Conservation (phyloP, 1,140 invertebrate genomes). For the Scaptomyza pallida region DNA sequence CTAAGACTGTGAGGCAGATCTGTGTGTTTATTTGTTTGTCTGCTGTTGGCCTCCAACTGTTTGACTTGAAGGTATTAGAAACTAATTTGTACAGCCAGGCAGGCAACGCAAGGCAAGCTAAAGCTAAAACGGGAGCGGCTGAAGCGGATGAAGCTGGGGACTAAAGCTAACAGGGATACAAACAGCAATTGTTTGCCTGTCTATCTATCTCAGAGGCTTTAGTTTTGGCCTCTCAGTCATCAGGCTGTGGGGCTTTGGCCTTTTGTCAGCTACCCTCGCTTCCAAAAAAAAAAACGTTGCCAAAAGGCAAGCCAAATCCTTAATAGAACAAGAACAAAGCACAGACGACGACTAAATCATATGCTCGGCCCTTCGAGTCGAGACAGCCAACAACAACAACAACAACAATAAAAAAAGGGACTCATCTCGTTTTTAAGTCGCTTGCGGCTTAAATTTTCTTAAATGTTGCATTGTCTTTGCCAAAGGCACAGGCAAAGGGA, state of each 20-base stretch:
- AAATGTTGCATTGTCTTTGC: slow-evolving; percentile 74
- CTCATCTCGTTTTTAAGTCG: slow-evolving; percentile 76
- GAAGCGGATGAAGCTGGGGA: neutral
- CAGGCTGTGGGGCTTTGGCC: slow-evolving; percentile 45
- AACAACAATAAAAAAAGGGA: slow-evolving; percentile 41
- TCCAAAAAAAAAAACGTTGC: slow-evolving; percentile 41
- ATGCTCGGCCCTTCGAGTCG: slow-evolving; percentile 38
- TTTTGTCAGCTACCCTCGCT: slow-evolving; percentile 42
- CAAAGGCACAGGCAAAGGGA: neutral
- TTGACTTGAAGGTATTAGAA: slow-evolving; percentile 82
- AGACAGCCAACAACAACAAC: slow-evolving; percentile 32
- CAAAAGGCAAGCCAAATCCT: slow-evolving; percentile 61
- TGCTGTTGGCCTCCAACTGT: slow-evolving; percentile 59
- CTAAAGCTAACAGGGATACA: slow-evolving; percentile 71
- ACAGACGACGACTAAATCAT: slow-evolving; percentile 64
- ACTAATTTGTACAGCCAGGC: slow-evolving; percentile 80
- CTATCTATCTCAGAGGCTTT: slow-evolving; percentile 71
- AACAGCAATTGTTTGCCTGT: slow-evolving; percentile 79
- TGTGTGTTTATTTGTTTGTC: slow-evolving; percentile 58
- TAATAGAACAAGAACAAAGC: slow-evolving; percentile 35
- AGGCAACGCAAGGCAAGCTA: no score
- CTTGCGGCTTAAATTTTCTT: slow-evolving; percentile 79
- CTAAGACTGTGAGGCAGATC: slow-evolving; percentile 21
- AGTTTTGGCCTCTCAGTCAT: slow-evolving; percentile 25
- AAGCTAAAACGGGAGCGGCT: slow-evolving; percentile 27